A percentile compares a stretch with the other conserved stretches of the same genome.
These are phyloP conservation scores for Atherinomorus stipes DNA, from an alignment of 2,113 vertebrate genomes.

Conservation along the genomic window DNA sequence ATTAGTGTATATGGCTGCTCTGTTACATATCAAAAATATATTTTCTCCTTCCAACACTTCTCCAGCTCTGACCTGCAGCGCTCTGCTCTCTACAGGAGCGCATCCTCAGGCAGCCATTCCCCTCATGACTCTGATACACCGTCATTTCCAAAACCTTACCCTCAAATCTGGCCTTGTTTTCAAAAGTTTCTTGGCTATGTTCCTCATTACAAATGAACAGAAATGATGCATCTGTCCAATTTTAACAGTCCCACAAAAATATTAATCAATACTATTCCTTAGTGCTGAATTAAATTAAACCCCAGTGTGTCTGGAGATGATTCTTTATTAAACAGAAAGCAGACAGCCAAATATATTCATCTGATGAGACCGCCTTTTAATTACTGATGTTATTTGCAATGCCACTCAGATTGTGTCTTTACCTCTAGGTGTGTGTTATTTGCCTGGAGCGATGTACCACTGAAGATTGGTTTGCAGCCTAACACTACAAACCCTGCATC, in stretches of 20 bases:
- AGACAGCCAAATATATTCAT: slow-evolving; percentile 39
- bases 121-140: slow-evolving; percentile 13
- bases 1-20: slow-evolving; percentile 64
- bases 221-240: slow-evolving; percentile 33
- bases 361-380: slow-evolving; percentile 46
- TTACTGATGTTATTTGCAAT: slow-evolving; percentile 30
- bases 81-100: slow-evolving; percentile 48
- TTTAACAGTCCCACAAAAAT: not conserved
- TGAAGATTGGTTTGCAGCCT: not conserved
- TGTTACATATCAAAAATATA: slow-evolving; percentile 73
- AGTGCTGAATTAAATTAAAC: slow-evolving; percentile 40
- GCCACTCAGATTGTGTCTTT: slow-evolving; percentile 28
- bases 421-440: slow-evolving; percentile 18
- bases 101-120: slow-evolving; percentile 32
- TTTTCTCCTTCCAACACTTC: slow-evolving; percentile 59
- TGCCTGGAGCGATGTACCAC: slow-evolving; percentile 2
- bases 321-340: slow-evolving; percentile 51
- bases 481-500: not conserved
- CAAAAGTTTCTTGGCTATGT: slow-evolving; percentile 28
- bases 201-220: slow-evolving; percentile 32
- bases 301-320: slow-evolving; percentile 32
- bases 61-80: slow-evolving; percentile 37
- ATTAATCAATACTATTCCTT: slow-evolving; percentile 18
- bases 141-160: slow-evolving; percentile 23
- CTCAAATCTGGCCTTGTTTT: slow-evolving; percentile 45